Conservation (phyloP, 2,888 invertebrate genomes). For the Esperia sulphurella region DNA sequence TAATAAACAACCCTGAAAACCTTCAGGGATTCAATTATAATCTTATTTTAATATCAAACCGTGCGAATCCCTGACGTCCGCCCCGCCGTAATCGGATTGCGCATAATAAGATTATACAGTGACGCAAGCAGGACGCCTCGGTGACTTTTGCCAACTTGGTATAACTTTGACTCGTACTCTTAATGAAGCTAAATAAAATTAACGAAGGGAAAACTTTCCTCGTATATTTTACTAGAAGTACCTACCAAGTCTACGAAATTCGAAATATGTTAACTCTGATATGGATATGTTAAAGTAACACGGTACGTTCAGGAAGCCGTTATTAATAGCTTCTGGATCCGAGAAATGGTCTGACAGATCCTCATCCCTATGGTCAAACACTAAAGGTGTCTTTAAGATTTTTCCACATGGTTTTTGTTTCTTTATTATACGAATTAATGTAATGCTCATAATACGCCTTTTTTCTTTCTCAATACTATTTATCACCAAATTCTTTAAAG, state of each 20-base stretch:
- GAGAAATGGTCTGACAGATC: too few relatives aligned
- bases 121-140: constrained; percentile 23
- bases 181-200: background rate
- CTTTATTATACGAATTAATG: too few relatives aligned
- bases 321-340: too few relatives aligned
- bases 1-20: background rate
- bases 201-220: background rate
- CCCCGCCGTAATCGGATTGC: constrained; percentile 51
- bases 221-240: background rate
- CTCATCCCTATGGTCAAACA: too few relatives aligned
- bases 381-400: too few relatives aligned
- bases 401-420: too few relatives aligned
- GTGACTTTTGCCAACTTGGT: background rate
- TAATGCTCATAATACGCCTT: too few relatives aligned
- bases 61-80: constrained; percentile 19
- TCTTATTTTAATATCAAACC: constrained; percentile 36
- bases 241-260: too few relatives aligned
- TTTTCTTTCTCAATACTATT: too few relatives aligned
- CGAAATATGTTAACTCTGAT: too few relatives aligned
- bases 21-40: constrained; percentile 33
- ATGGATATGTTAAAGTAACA: too few relatives aligned
- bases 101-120: constrained; percentile 42
- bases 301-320: too few relatives aligned
- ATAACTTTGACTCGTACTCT: background rate
- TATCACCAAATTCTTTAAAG: background rate